A percentile compares a stretch with the other conserved stretches of the same genome.
Conservation (phyloP, 2,113 vertebrate genomes). For the Delphinapterus leucas region DNA sequence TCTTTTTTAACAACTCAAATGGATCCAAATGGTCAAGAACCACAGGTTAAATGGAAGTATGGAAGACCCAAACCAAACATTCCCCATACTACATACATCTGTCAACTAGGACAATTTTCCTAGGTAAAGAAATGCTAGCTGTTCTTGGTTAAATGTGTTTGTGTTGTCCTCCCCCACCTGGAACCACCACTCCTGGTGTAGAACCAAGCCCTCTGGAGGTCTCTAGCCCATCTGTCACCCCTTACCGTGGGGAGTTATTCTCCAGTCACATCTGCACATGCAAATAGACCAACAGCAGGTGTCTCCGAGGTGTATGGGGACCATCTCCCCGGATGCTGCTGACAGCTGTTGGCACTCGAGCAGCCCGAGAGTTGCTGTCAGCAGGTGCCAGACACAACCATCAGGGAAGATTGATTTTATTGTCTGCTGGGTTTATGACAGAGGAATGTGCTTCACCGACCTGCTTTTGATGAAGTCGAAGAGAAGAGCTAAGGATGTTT, state of each 20-base stretch:
- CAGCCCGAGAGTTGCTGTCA: not conserved
- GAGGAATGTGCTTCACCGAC: not conserved
- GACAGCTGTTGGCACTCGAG: not conserved
- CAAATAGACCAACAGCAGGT: not conserved
- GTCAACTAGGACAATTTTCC: not conserved
- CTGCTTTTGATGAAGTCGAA: constrained; percentile 51
- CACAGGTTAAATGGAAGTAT: not conserved
- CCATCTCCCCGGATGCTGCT: not conserved
- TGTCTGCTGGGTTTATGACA: not conserved
- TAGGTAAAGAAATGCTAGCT: not conserved
- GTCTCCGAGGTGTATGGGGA: not conserved
- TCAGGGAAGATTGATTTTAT: constrained; percentile 36
- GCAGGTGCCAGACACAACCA: not conserved
- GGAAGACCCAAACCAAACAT: not conserved
- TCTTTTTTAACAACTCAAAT: not conserved
- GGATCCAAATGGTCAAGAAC: not conserved
- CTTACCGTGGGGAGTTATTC: not conserved
- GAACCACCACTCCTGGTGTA: not conserved
- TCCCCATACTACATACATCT: not conserved
- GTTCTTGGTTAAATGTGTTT: not conserved
- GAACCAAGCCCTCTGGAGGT: not conserved
- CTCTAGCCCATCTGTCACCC: not conserved
- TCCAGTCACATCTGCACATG: fast-evolving
- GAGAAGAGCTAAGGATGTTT: constrained; percentile 28
- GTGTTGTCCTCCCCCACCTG: not conserved